Evolutionary conservation across 2,888 invertebrate species (phyloP).

Genomic region (Pilophorus perplexus): DNA sequence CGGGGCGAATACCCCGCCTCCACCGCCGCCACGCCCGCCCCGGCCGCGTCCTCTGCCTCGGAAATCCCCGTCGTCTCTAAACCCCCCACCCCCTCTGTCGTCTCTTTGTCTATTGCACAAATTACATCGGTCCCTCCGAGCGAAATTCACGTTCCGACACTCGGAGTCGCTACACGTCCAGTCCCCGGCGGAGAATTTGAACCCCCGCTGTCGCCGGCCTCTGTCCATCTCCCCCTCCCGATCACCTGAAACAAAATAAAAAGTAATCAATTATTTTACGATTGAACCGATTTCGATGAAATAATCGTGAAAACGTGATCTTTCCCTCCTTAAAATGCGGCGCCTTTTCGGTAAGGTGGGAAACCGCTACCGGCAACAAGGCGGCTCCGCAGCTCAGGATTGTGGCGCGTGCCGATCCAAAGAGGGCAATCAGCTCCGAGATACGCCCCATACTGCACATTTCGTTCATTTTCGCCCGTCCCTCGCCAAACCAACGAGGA

Average conservation of each 20-base stretch:
- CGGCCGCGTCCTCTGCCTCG: constrained; percentile 7
- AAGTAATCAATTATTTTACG: background rate
- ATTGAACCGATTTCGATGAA: background rate
- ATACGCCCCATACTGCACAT: no score
- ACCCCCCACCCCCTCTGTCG: constrained; percentile 10
- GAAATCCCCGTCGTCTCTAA: background rate
- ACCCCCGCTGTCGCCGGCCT: constrained; percentile 26
- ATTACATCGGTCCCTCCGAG: constrained; percentile 30
- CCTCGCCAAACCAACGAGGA: no score
- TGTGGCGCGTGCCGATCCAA: no score
- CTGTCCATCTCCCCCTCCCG: constrained; percentile 4
- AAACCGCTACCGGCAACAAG: no score
- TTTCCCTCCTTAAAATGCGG: no score
- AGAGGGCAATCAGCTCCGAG: no score
- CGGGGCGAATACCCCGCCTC: constrained; percentile 16
- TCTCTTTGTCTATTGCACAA: constrained; percentile 19
- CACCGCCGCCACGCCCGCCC: constrained; percentile 1
- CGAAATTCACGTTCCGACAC: constrained; percentile 33
- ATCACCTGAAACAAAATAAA: background rate
- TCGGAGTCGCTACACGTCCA: constrained; percentile 20
- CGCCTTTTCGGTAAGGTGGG: no score
- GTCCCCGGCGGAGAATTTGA: constrained; percentile 34
- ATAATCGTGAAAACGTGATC: no score
- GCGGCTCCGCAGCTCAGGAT: no score
- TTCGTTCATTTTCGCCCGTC: no score